Conservation (phyloP, 2,113 vertebrate species). For the Reinhardtius hippoglossoides region DNA sequence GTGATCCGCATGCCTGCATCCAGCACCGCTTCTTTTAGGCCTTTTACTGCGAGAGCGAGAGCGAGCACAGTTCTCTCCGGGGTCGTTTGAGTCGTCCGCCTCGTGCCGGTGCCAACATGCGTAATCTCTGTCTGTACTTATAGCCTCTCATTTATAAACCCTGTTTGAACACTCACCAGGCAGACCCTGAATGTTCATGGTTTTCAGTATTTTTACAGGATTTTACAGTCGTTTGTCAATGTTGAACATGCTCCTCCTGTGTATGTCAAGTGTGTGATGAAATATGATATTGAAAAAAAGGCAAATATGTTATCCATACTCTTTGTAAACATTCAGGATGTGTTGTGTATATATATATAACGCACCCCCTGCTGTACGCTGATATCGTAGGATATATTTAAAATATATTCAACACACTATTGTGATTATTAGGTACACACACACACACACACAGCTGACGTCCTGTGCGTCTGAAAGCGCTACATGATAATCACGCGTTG, state of each 20-base stretch:
- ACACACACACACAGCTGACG: conserved; percentile 32
- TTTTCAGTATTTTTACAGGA: conserved; percentile 71
- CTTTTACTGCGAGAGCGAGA: conserved; percentile 53
- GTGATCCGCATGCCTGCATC: conserved; percentile 77
- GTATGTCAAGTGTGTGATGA: conserved; percentile 66
- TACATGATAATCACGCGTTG: conserved; percentile 53
- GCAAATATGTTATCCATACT: conserved; percentile 51
- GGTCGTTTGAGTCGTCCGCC: conserved; percentile 20
- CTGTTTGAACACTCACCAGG: conserved; percentile 71
- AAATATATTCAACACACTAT: conserved; percentile 68
- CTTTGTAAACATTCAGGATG: conserved; percentile 65
- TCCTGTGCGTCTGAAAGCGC: conserved; percentile 27
- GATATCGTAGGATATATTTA: conserved; percentile 80
- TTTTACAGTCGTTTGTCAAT: conserved; percentile 71
- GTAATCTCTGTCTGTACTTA: conserved; percentile 54
- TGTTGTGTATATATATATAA: conserved; percentile 72
- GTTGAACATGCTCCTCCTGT: conserved; percentile 60
- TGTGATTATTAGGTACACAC: conserved; percentile 55
- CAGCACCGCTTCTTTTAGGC: conserved; percentile 72
- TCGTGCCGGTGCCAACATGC: conserved; percentile 58
- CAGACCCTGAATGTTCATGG: conserved; percentile 80
- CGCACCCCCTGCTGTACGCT: conserved; percentile 39
- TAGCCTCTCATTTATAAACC: conserved; percentile 50
- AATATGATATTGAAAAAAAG: conserved; percentile 65
- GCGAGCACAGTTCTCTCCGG: conserved; percentile 18